Evolutionary conservation across 2,888 invertebrate genomes (phyloP).

Genomic region (Thecophora atra): DNA sequence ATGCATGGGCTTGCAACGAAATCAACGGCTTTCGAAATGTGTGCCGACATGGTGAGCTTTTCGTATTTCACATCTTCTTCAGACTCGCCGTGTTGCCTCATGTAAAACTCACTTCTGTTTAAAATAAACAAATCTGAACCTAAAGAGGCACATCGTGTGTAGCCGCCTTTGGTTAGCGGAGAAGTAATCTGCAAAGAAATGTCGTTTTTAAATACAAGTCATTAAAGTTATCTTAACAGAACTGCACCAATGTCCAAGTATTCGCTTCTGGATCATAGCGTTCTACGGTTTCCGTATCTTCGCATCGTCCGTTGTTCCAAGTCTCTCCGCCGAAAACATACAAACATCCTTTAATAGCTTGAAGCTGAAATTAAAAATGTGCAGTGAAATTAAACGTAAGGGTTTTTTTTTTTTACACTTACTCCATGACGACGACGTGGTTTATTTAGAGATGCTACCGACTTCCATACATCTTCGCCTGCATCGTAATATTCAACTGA

Average conservation of each 20-base stretch:
- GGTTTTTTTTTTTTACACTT: neutral
- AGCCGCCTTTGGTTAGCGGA: neutral
- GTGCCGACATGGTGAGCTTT: neutral
- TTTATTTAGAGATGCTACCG: neutral
- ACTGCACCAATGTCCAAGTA: neutral
- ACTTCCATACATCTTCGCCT: neutral
- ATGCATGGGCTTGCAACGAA: neutral
- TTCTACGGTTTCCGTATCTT: neutral
- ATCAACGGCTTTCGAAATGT: neutral
- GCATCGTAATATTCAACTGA: conserved; percentile 1
- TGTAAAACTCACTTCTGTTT: neutral
- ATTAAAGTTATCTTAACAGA: neutral
- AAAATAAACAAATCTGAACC: neutral
- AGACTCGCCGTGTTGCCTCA: neutral
- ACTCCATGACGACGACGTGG: neutral
- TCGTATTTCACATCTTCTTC: neutral
- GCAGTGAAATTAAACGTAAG: neutral
- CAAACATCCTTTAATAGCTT: neutral
- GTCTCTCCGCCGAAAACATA: conserved; percentile 2
- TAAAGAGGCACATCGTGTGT: neutral
- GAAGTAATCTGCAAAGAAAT: too few species aligned
- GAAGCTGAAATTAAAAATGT: neutral
- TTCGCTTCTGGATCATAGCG: neutral
- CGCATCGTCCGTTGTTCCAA: neutral
- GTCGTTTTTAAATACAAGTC: too few species aligned